These are phyloP conservation scores for Bombylius discolor DNA, from an alignment of 2,888 invertebrate species.

Conservation along the genomic window DNA sequence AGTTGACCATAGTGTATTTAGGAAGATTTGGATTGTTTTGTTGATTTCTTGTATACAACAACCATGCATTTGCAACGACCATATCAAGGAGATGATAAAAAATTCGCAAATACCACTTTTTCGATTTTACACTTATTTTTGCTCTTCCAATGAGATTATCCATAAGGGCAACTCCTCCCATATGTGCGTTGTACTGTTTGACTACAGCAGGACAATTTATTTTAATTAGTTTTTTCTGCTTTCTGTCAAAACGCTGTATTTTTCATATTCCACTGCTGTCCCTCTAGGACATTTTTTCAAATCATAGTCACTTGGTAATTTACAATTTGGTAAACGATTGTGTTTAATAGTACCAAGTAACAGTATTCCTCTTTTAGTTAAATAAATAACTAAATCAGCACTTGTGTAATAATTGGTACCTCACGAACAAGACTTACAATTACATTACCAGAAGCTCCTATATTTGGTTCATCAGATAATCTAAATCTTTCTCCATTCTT, in stretches of 20 bases:
- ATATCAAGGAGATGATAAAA: constrained; percentile 8
- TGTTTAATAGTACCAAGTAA: background rate
- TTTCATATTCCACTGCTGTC: constrained; percentile 10
- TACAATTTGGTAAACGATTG: constrained; percentile 1
- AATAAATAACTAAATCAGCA: constrained; percentile 6
- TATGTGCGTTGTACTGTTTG: constrained; percentile 2
- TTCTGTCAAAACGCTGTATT: constrained; percentile 7
- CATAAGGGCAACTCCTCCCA: constrained; percentile 9
- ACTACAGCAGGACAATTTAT: constrained; percentile 7
- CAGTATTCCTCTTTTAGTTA: constrained; percentile 4
- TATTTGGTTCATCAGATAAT: constrained; percentile 1
- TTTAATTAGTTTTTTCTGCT: background rate
- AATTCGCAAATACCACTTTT: constrained; percentile 6
- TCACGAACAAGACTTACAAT: constrained; percentile 7
- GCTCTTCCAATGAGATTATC: constrained; percentile 11
- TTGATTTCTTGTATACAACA: background rate
- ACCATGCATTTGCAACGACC: constrained; percentile 5
- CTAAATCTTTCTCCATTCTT: constrained; percentile 13
- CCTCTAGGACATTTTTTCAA: constrained; percentile 11
- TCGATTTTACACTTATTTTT: constrained; percentile 9
- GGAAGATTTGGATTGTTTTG: too few species aligned
- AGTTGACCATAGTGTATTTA: too few species aligned
- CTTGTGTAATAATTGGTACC: constrained; percentile 10
- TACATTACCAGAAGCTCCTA: constrained; percentile 8
- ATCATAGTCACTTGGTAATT: constrained; percentile 1